Base-by-base conservation (phyloP, 2,113 vertebrate species). In the Salvelinus alpinus region DNA sequence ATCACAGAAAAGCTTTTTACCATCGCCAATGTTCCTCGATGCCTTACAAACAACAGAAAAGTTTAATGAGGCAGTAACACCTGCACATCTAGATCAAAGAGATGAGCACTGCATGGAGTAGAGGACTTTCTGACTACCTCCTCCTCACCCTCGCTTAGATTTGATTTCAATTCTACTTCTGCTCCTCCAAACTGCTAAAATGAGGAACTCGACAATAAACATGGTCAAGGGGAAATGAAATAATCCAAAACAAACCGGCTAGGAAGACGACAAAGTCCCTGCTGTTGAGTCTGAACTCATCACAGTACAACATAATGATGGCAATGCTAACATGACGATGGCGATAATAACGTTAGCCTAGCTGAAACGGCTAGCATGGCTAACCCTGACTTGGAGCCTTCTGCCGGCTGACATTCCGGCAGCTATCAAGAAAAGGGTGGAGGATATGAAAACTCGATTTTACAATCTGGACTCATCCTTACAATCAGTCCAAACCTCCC, bases 61-160 rank as follows among this genome's bases (percentile, higher is more conserved):
- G 25, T 66, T 29, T 31, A 72, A 72, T 25, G 70, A 22, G 75
- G 71, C 38, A 2, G 25, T 18, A 31, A 34, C 80, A 87, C 80
- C 78, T 82, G 82, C 24, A 64, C 24, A 16, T 75, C 44, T 5
- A 51, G 65, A 82, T 82, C 78, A 82, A 85, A 78, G 71, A 67
- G 11, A 14, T 54, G 27, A 64, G 14, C 0, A 44, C 38, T 44
- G 38, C 38, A 12, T 12, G 38, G 38, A 44, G 38, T 12, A 44
- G 38, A 44, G 38, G 38, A 9, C 9, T 44, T 12, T 44, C 38
- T 11, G 38, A 44, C 38, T 44, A 3, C 38, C 38, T 12, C 9
- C 38, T 38, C 38, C 38, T 44, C 38, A 44, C 38, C 38, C 38
- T 44, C 8, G 2, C 38, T 44, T 44, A 44, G 11, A 44, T 44